phyloP scores from a whole-genome alignment of 1,140 invertebrate genomes.

The Stenopsyche tienmushanensis region DNA sequence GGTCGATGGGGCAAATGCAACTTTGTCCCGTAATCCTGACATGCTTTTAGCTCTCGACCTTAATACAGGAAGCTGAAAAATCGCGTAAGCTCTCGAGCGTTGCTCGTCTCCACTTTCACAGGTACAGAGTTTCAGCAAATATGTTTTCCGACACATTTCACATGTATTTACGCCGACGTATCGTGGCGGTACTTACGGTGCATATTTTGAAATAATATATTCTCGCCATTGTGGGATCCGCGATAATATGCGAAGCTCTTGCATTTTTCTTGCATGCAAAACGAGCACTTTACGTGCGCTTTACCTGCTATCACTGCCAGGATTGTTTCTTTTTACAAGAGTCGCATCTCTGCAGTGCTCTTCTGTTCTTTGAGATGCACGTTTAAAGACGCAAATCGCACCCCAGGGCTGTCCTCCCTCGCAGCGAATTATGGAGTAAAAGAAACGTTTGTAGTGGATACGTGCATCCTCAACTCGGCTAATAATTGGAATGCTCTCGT shows the following conservation, averaged over 20 bases:
- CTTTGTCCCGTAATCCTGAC: constrained; percentile 32
- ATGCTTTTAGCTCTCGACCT: constrained; percentile 30
- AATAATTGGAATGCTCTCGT: no score
- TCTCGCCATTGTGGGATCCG: no score
- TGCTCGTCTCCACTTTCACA: constrained; percentile 1
- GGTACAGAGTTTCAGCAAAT: not conserved
- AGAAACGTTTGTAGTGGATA: no score
- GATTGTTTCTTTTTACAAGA: not conserved
- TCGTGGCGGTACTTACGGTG: no score
- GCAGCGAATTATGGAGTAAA: no score
- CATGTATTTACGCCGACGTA: not conserved
- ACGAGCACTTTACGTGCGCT: no score
- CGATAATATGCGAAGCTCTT: no score
- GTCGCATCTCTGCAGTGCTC: not conserved
- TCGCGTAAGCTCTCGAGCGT: constrained; percentile 18
- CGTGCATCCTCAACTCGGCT: no score
- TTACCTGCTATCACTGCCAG: not conserved
- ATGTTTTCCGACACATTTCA: constrained; percentile 13
- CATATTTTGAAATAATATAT: no score
- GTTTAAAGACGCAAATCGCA: not conserved
- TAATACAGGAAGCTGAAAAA: constrained; percentile 27
- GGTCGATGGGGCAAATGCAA: no score
- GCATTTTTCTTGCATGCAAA: no score
- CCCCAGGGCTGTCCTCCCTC: not conserved
- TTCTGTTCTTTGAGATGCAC: not conserved